These are phyloP conservation scores for Papilio demoleus DNA, from an alignment of 2,888 invertebrate species.

Conservation along the genomic window DNA sequence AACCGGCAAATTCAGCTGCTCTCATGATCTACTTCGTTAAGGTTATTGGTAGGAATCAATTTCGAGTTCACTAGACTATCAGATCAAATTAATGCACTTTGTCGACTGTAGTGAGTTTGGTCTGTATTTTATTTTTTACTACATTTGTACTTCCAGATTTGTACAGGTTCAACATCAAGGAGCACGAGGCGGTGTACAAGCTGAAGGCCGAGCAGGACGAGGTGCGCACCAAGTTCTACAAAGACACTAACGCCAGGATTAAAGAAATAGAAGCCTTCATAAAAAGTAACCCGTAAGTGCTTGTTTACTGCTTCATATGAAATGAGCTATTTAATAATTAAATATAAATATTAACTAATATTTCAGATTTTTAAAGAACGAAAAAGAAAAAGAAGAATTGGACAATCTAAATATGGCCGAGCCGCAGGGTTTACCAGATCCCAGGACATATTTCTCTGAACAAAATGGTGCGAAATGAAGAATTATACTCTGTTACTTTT, in stretches of 20 bases:
- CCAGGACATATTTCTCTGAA: conserved; percentile 63
- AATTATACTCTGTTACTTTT: background rate
- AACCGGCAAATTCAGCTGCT: no score
- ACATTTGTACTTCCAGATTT: conserved; percentile 64
- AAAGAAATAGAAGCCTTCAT: conserved; percentile 70
- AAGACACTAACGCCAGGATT: conserved; percentile 66
- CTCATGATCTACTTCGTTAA: no score
- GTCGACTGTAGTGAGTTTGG: background rate
- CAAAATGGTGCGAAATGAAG: conserved; percentile 59
- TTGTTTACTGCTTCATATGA: background rate
- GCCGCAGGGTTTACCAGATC: conserved; percentile 67
- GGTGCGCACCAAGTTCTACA: conserved; percentile 68
- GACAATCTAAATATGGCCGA: conserved; percentile 72
- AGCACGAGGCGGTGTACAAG: conserved; percentile 62
- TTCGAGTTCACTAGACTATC: background rate
- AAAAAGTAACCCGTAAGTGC: conserved; percentile 71
- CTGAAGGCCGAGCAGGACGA: conserved; percentile 76
- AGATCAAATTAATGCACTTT: background rate
- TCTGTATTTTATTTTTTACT: background rate
- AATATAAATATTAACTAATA: no score
- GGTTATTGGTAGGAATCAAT: background rate
- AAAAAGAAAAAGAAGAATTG: conserved; percentile 71
- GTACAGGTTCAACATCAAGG: conserved; percentile 72
- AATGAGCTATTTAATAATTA: background rate
- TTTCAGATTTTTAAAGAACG: conserved; percentile 72